A percentile compares a stretch with the other conserved stretches of the same genome.
Evolutionary conservation across 1,140 invertebrate species (phyloP).

Genomic region (Calephelis virginiensis): DNA sequence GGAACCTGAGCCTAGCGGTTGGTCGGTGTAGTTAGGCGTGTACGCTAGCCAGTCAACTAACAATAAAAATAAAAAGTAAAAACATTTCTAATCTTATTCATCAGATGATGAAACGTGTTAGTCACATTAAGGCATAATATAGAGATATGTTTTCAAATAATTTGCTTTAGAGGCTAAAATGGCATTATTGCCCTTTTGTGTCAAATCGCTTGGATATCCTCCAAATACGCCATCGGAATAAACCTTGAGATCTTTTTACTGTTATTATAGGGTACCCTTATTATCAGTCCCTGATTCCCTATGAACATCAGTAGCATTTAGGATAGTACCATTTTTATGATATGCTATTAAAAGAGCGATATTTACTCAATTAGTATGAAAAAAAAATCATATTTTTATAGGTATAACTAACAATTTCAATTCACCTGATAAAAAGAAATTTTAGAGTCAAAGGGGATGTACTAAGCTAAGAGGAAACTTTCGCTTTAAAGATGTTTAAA

Average conservation of each 20-base stretch:
- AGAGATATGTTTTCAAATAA: constrained; percentile 57
- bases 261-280: constrained; percentile 43
- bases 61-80: too few species aligned
- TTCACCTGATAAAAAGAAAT: too few species aligned
- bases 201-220: constrained; percentile 65
- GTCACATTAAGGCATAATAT: neutral
- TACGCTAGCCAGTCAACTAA: too few species aligned
- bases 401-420: too few species aligned
- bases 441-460: too few species aligned
- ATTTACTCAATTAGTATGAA: too few species aligned
- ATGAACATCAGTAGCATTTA: neutral
- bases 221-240: constrained; percentile 67
- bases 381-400: too few species aligned
- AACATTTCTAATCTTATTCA: neutral
- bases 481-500: too few species aligned
- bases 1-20: too few species aligned
- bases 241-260: constrained; percentile 55
- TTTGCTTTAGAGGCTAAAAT: constrained; percentile 57
- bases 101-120: neutral
- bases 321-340: neutral
- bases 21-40: too few species aligned
- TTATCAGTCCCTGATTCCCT: constrained; percentile 14
- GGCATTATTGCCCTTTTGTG: constrained; percentile 46
- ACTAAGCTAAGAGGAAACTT: too few species aligned
- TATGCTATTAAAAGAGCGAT: neutral